Evolutionary conservation across 2,113 vertebrate species (phyloP).

Genomic region (Coturnix japonica): DNA sequence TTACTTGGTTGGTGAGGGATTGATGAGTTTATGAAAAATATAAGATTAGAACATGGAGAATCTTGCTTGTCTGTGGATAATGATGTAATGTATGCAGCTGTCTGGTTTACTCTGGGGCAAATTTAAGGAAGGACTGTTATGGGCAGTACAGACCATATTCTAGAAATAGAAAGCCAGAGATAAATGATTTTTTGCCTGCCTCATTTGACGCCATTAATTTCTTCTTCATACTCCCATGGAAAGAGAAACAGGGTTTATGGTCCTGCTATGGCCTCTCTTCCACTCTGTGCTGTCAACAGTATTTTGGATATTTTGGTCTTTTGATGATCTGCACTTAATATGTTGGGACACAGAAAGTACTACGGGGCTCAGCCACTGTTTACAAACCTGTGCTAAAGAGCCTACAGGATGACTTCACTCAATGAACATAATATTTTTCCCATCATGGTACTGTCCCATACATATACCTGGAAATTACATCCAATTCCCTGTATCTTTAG

Average conservation of each 20-base stretch:
- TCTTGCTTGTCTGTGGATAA: slow-evolving; percentile 32
- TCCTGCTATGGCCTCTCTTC: not conserved
- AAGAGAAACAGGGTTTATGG: not conserved
- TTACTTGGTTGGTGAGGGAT: not conserved
- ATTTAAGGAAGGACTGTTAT: not conserved
- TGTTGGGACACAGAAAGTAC: not conserved
- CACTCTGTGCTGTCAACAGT: not conserved
- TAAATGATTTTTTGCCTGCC: not conserved
- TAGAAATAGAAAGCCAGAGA: not conserved
- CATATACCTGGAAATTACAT: not conserved
- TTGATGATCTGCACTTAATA: not conserved
- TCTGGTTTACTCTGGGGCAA: not conserved
- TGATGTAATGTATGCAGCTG: slow-evolving; percentile 66
- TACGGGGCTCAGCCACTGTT: not conserved
- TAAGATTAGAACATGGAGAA: slow-evolving; percentile 58
- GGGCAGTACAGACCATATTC: not conserved
- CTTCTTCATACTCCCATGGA: not conserved
- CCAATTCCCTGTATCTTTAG: not conserved
- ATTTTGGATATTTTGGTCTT: not conserved
- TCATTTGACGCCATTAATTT: not conserved
- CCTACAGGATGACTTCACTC: not conserved
- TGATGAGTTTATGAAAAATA: slow-evolving; percentile 57
- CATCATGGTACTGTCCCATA: not conserved
- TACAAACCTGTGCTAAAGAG: not conserved
- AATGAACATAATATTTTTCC: not conserved